Evolutionary conservation across 2,888 invertebrate genomes (phyloP), one percentile per base, ranked within the genome.

Genomic region (Heterodera filipjevi): DNA sequence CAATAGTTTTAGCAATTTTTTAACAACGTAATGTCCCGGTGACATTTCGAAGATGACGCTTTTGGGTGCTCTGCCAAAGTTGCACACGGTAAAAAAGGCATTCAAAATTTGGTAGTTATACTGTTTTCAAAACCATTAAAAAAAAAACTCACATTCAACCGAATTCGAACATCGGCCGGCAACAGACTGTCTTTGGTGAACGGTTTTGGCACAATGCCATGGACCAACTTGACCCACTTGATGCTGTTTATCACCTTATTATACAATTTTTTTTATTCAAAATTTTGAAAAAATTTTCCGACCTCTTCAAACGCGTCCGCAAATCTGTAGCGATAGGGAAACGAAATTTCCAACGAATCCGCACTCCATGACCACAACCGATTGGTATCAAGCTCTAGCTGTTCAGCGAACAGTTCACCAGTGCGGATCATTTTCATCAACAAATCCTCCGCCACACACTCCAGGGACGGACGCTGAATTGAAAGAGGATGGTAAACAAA

Each of bases 221-320:
- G 82, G 19, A 95, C 92, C 80, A 93, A 90, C 90, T 95, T 96
- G 77, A 97, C 90, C 98, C 98, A 99, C 90, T 96, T 98, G 88
- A 94, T 93, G 46, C 95, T 92, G 1, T 95, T 94, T n/a, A 96
- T 92, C 76, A 90, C 77, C 79, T 79, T 14, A n/a, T n/a, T n/a
- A n/a, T n/a, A n/a, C n/a, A n/a, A n/a, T n/a, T n/a, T n/a, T n/a
- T n/a, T n/a, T n/a, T n/a, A n/a, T n/a, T n/a, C n/a, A n/a, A n/a
- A n/a, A n/a, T n/a, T n/a, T n/a, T n/a, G n/a, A n/a, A n/a, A n/a
- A n/a, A n/a, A n/a, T n/a, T 70, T 44, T 44, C 1, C n/a, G n/a
- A 84, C 76, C 74, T 84, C 85, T 49, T 84, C 84, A 71, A 79
- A 84, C 32, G 84, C 85, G 32, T 79, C 81, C 5, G 84, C 80